Conservation (phyloP, 2,888 invertebrate species). For the Arctia plantaginis region DNA sequence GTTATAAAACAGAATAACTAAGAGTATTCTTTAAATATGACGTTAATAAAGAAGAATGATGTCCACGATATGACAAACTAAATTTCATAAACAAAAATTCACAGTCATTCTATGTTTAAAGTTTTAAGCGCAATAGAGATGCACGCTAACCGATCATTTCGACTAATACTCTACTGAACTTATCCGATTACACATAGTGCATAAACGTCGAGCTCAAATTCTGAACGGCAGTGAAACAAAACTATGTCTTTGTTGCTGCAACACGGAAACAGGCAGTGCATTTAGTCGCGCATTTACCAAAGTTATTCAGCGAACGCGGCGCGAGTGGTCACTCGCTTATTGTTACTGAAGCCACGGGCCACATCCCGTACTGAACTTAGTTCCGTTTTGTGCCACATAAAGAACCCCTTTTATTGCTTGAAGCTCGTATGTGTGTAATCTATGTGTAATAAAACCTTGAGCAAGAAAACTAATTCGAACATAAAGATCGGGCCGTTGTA, state of each 20-base stretch:
- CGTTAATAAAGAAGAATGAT: neutral
- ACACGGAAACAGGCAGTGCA: slow-evolving; percentile 70
- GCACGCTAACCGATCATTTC: slow-evolving; percentile 51
- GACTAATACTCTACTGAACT: slow-evolving; percentile 51
- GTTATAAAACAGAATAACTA: neutral
- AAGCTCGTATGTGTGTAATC: slow-evolving; percentile 64
- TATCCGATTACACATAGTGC: slow-evolving; percentile 56
- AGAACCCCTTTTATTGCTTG: slow-evolving; percentile 70
- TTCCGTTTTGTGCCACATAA: slow-evolving; percentile 72
- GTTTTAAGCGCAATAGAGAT: slow-evolving; percentile 26
- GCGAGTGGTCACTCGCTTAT: slow-evolving; percentile 59
- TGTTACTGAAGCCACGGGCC: slow-evolving; percentile 63
- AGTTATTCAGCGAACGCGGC: slow-evolving; percentile 65
- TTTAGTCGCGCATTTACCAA: slow-evolving; percentile 70
- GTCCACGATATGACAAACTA: neutral
- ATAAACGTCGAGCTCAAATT: slow-evolving; percentile 56
- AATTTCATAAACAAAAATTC: slow-evolving; percentile 14
- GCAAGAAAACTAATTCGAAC: slow-evolving; percentile 54
- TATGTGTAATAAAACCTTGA: slow-evolving; percentile 61
- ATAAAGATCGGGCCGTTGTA: slow-evolving; percentile 49
- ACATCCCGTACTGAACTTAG: slow-evolving; percentile 63
- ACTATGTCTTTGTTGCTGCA: slow-evolving; percentile 53
- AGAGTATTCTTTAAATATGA: neutral
- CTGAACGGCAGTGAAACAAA: slow-evolving; percentile 56
- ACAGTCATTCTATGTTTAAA: slow-evolving; percentile 23